phyloP scores from a whole-genome alignment of 2,113 vertebrate genomes.

The Scomber japonicus region DNA sequence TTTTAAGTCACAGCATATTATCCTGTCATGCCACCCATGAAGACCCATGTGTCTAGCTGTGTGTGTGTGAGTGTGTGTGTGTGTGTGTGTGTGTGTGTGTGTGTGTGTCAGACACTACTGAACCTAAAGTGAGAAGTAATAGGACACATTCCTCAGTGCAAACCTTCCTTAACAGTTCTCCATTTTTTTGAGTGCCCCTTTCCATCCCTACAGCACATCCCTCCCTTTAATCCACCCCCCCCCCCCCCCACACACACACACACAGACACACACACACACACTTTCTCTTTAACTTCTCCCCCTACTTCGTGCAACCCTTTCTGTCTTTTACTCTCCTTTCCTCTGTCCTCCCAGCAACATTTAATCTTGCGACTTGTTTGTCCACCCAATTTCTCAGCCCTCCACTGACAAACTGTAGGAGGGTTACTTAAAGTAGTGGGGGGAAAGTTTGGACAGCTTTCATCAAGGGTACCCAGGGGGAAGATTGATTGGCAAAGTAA shows the following conservation, averaged over 20 bases:
- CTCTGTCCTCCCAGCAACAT: conserved; percentile 66
- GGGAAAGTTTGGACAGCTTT: conserved; percentile 83
- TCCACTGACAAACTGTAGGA: conserved; percentile 81
- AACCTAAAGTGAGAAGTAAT: conserved; percentile 49
- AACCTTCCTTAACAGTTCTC: conserved; percentile 45
- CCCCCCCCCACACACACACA: background rate
- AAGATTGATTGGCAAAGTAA: conserved; percentile 88
- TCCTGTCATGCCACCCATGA: conserved; percentile 65
- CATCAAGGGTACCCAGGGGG: conserved; percentile 75
- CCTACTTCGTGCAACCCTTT: conserved; percentile 14
- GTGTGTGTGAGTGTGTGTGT: conserved; percentile 52
- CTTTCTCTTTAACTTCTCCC: conserved; percentile 30
- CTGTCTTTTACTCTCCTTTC: conserved; percentile 32
- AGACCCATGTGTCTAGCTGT: conserved; percentile 28
- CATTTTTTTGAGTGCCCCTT: conserved; percentile 35
- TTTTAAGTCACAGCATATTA: conserved; percentile 62
- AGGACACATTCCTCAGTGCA: conserved; percentile 55
- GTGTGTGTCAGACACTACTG: conserved; percentile 47
- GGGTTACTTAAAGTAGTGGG: conserved; percentile 79
- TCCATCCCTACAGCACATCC: conserved; percentile 36
- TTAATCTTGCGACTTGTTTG: conserved; percentile 81
- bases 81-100: conserved; percentile 54
- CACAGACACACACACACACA: conserved; percentile 7
- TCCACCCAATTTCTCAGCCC: conserved; percentile 68
- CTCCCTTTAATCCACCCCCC: conserved; percentile 27